Percentiles rank a stretch among this genome's conserved stretches.
Conservation (phyloP, 1,140 invertebrate species). For the Bombus polaris region DNA sequence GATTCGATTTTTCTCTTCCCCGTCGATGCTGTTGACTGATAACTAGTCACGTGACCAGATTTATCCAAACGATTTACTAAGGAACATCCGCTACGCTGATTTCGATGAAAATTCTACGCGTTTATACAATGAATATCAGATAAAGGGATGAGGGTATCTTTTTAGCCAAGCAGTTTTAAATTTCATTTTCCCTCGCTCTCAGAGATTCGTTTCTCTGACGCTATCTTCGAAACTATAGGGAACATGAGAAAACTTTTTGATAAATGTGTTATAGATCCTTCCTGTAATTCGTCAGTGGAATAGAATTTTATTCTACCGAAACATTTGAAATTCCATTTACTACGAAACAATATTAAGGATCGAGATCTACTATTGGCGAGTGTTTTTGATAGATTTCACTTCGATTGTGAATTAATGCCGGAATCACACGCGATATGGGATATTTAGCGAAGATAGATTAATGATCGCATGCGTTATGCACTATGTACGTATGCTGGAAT, state of each 20-base stretch:
- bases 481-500: neutral
- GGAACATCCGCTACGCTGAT: slow-evolving; percentile 28
- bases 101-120: neutral
- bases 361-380: neutral
- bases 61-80: slow-evolving; percentile 42
- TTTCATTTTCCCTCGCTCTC: neutral
- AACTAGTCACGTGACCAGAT: slow-evolving; percentile 55
- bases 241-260: neutral
- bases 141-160: neutral
- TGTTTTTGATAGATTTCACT: neutral
- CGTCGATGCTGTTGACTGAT: slow-evolving; percentile 44
- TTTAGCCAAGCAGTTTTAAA: neutral
- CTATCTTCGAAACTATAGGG: neutral
- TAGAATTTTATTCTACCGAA: neutral
- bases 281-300: no score
- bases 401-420: neutral
- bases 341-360: no score
- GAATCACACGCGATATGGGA: neutral
- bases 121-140: neutral
- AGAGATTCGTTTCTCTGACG: neutral
- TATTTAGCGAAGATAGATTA: no score
- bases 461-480: no score
- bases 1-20: slow-evolving; percentile 57
- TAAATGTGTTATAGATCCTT: neutral
- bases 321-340: neutral